These are phyloP conservation scores for Lepus europaeus DNA, from an alignment of 2,113 vertebrate genomes.

Conservation along the genomic window DNA sequence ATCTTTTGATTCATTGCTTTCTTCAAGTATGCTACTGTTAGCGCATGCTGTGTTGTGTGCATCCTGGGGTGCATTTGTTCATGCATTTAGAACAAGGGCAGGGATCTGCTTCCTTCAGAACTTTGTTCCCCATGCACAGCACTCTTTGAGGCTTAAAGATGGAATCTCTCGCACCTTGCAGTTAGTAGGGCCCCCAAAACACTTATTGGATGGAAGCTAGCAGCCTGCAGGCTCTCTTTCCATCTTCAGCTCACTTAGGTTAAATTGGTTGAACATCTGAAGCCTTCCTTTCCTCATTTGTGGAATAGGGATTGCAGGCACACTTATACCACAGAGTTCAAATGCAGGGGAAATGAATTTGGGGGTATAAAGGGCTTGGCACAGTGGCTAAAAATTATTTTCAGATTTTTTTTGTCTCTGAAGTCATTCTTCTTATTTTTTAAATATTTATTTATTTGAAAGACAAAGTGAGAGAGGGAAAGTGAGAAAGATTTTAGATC, in stretches of 20 bases:
- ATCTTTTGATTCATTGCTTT: background rate
- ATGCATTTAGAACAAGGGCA: background rate
- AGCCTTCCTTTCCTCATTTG: background rate
- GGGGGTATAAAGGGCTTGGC: background rate
- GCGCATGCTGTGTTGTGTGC: background rate
- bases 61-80: background rate
- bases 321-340: background rate
- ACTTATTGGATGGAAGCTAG: background rate
- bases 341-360: background rate
- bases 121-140: rapidly evolving
- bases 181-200: background rate
- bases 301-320: background rate
- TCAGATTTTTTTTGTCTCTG: background rate
- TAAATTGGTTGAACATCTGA: background rate
- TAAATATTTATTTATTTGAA: too few species aligned
- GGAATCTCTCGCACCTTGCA: background rate
- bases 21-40: background rate
- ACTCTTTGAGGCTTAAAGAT: rapidly evolving
- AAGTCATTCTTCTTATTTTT: too few species aligned
- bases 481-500: too few species aligned
- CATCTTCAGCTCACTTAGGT: background rate
- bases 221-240: background rate
- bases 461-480: too few species aligned
- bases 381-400: background rate
- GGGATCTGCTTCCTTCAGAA: too few species aligned